Conservation (phyloP, 2,113 vertebrate species). For the Ciconia boyciana region DNA sequence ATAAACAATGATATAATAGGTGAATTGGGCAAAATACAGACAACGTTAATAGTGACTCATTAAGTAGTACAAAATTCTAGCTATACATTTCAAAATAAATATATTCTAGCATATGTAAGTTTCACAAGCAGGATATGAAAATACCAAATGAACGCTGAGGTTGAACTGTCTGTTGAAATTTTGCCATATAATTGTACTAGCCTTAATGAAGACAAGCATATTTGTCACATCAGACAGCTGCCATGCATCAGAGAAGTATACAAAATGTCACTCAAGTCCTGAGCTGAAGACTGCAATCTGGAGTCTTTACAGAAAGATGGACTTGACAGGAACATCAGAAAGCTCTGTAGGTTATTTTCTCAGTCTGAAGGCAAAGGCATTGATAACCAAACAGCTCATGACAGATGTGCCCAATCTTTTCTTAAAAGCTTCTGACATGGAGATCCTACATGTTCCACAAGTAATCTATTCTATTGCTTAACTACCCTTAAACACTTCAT, state of each 20-base stretch:
- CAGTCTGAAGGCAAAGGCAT: not conserved
- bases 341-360: not conserved
- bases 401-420: not conserved
- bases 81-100: not conserved
- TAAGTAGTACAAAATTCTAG: not conserved
- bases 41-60: not conserved
- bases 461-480: not conserved
- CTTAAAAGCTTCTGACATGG: not conserved
- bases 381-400: not conserved
- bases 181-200: not conserved
- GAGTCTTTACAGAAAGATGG: not conserved
- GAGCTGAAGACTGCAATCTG: not conserved
- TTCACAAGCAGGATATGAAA: not conserved
- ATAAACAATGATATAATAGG: not conserved
- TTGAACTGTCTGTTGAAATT: not conserved
- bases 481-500: not conserved
- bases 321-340: not conserved
- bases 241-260: rapidly evolving
- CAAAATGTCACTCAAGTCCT: not conserved
- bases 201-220: not conserved
- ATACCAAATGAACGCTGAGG: not conserved
- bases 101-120: not conserved
- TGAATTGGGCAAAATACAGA: not conserved
- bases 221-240: not conserved
- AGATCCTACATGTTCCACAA: not conserved